These are phyloP conservation scores for Pelobates fuscus DNA, from an alignment of 2,113 vertebrate species.

Conservation along the genomic window DNA sequence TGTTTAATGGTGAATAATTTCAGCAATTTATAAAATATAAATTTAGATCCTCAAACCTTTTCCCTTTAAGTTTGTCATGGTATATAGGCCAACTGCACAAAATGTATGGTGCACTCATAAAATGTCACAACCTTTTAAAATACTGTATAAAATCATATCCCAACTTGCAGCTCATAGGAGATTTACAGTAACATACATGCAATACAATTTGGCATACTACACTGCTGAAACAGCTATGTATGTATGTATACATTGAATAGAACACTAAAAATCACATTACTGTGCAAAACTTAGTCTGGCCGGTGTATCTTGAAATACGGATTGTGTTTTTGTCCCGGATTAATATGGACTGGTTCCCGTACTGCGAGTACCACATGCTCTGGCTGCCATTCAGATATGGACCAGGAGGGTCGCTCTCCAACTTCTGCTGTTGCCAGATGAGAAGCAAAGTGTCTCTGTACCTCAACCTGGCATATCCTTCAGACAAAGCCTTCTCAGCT, in stretches of 20 bases:
- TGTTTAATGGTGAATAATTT: too few species aligned
- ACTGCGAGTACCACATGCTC: constrained; percentile 87
- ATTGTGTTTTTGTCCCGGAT: constrained; percentile 77
- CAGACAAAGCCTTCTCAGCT: constrained; percentile 84
- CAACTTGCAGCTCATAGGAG: too few species aligned
- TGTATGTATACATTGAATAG: background rate
- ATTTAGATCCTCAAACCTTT: too few species aligned
- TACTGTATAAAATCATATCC: too few species aligned
- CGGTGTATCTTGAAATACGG: constrained; percentile 63
- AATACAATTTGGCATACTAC: background rate
- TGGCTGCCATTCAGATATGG: constrained; percentile 86
- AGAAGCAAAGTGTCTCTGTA: constrained; percentile 86
- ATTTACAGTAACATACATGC: too few species aligned
- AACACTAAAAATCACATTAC: constrained; percentile 73
- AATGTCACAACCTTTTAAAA: too few species aligned
- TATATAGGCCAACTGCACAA: too few species aligned
- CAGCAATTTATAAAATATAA: too few species aligned
- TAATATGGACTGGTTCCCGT: constrained; percentile 88
- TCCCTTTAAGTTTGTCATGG: too few species aligned
- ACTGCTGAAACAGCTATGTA: background rate
- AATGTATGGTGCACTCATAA: too few species aligned
- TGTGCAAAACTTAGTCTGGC: constrained; percentile 79
- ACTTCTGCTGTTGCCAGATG: constrained; percentile 87
- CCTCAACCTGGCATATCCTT: constrained; percentile 73
- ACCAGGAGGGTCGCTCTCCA: constrained; percentile 67